These are phyloP conservation scores for Hypolimnas misippus DNA, from an alignment of 2,888 invertebrate genomes.

Conservation along the genomic window DNA sequence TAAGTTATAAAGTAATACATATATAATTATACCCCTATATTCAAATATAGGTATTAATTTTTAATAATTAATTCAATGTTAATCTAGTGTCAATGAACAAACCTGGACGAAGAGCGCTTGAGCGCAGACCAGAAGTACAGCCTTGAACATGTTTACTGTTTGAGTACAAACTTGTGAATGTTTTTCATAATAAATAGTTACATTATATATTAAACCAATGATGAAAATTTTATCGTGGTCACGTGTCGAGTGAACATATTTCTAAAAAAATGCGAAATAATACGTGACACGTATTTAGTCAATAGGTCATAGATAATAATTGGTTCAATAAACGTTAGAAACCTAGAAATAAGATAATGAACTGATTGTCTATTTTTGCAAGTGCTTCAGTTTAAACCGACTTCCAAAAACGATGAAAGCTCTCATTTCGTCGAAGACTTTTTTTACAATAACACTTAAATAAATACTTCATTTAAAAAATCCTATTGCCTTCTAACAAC, in stretches of 20 bases:
- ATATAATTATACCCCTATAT: too few species aligned
- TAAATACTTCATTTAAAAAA: too few species aligned
- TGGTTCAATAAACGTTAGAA: not conserved
- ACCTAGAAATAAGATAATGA: not conserved
- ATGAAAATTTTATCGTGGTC: not conserved
- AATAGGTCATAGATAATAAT: not conserved
- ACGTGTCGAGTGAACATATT: too few species aligned
- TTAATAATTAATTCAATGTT: too few species aligned
- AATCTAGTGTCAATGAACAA: too few species aligned
- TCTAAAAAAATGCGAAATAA: not conserved
- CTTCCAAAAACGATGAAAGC: too few species aligned
- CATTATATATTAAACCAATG: not conserved
- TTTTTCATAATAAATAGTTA: not conserved
- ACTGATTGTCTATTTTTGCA: too few species aligned
- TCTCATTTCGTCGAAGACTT: too few species aligned
- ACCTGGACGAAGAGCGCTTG: slow-evolving; percentile 34
- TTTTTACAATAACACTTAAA: too few species aligned
- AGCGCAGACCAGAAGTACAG: slow-evolving; percentile 47
- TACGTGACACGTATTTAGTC: not conserved
- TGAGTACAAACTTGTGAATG: slow-evolving; percentile 22
- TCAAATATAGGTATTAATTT: too few species aligned
- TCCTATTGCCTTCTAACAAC: too few species aligned
- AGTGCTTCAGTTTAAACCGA: too few species aligned
- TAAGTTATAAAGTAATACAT: not conserved
- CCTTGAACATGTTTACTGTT: slow-evolving; percentile 42